Conservation (phyloP, 2,888 invertebrate species). For the Callyntrura guangdongensis region DNA sequence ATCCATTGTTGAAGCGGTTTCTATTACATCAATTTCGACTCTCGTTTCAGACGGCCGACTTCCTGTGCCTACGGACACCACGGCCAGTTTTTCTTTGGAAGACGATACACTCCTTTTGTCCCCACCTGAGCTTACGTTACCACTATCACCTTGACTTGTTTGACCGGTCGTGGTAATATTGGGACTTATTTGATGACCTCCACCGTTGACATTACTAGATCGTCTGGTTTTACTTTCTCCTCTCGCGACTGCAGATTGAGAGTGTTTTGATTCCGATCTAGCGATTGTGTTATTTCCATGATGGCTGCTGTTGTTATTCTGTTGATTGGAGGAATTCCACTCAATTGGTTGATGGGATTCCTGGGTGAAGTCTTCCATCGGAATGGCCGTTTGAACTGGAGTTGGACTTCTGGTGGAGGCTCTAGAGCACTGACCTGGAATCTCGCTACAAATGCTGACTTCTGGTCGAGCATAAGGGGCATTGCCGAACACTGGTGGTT, state of each 20-base stretch:
- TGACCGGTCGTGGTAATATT: slow-evolving; percentile 68
- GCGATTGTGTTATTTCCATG: slow-evolving; percentile 28
- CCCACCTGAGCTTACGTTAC: slow-evolving; percentile 71
- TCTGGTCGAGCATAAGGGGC: slow-evolving; percentile 85
- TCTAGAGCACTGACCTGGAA: slow-evolving; percentile 74
- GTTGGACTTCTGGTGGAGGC: slow-evolving; percentile 74
- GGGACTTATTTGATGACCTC: slow-evolving; percentile 71
- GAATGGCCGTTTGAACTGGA: slow-evolving; percentile 78
- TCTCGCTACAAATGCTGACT: slow-evolving; percentile 67
- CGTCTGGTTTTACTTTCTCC: slow-evolving; percentile 62
- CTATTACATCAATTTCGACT: slow-evolving; percentile 76
- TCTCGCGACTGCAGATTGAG: neutral
- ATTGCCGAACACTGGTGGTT: slow-evolving; percentile 88
- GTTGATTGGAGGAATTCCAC: slow-evolving; percentile 55
- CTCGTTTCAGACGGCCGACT: slow-evolving; percentile 67
- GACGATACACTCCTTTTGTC: slow-evolving; percentile 74
- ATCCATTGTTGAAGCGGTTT: slow-evolving; percentile 70
- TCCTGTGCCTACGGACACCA: slow-evolving; percentile 67
- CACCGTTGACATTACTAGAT: slow-evolving; percentile 70
- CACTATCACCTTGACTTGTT: slow-evolving; percentile 76
- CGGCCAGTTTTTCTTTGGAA: slow-evolving; percentile 78
- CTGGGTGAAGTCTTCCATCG: slow-evolving; percentile 65
- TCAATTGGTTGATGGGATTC: slow-evolving; percentile 60
- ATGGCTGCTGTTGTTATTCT: neutral
- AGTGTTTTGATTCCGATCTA: slow-evolving; percentile 12